Percentiles rank a stretch among this genome's conserved stretches.
These are phyloP conservation scores for Eledona agricola DNA, from an alignment of 2,888 invertebrate genomes.

Conservation along the genomic window DNA sequence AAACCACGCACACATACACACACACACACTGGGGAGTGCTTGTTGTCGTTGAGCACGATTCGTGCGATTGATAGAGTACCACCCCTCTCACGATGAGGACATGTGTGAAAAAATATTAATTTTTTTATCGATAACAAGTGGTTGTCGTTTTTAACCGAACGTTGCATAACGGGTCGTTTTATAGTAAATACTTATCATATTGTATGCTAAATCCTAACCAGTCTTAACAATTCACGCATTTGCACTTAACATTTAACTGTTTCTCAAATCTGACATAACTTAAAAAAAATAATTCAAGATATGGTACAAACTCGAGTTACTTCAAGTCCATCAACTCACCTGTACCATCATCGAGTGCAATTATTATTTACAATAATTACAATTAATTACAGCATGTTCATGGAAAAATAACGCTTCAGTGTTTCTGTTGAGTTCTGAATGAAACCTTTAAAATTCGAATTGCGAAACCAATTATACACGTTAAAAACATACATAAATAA, in stretches of 20 bases:
- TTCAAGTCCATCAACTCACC: slow-evolving; percentile 20
- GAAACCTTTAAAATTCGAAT: slow-evolving; percentile 19
- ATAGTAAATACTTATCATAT: slow-evolving; percentile 31
- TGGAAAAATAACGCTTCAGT: slow-evolving; percentile 17
- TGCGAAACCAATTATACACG: slow-evolving; percentile 25
- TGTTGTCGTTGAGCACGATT: slow-evolving; percentile 5
- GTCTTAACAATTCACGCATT: slow-evolving; percentile 62
- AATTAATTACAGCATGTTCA: slow-evolving; percentile 33
- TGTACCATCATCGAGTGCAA: slow-evolving; percentile 38
- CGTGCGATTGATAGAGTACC: slow-evolving; percentile 15
- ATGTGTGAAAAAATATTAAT: slow-evolving; percentile 23
- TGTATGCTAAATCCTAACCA: slow-evolving; percentile 56
- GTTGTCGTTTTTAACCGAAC: slow-evolving; percentile 16
- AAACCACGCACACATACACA: too few species aligned
- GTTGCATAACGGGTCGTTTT: slow-evolving; percentile 29
- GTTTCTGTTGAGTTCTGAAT: slow-evolving; percentile 11
- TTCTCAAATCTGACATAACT: slow-evolving; percentile 29
- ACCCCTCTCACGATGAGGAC: slow-evolving; percentile 2
- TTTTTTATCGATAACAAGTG: slow-evolving; percentile 14
- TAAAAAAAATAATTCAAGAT: slow-evolving; percentile 31
- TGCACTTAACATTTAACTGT: slow-evolving; percentile 50
- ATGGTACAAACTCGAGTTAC: slow-evolving; percentile 32
- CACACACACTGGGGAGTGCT: too few species aligned
- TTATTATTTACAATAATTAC: slow-evolving; percentile 49
- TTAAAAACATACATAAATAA: slow-evolving; percentile 24